Conservation (phyloP, 2,113 vertebrate species). For the Xiphophorus couchianus region DNA sequence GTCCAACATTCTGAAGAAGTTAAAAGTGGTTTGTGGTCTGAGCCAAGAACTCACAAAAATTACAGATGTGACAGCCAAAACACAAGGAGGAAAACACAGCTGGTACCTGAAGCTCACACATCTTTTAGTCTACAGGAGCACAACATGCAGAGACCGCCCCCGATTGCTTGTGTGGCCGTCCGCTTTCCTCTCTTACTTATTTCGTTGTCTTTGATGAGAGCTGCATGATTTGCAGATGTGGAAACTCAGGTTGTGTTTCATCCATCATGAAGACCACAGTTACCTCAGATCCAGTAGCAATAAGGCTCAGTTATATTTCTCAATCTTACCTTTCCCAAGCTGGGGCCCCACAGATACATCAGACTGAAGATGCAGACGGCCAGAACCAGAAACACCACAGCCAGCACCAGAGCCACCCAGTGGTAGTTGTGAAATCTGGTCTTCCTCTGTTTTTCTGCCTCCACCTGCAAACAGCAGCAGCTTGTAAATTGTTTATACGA, state of each 20-base stretch:
- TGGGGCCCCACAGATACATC: constrained; percentile 76
- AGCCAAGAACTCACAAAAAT: constrained; percentile 51
- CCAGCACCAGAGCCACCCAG: constrained; percentile 68
- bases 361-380: constrained; percentile 74
- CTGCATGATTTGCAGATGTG: constrained; percentile 51
- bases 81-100: constrained; percentile 47
- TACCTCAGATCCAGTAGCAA: constrained; percentile 33
- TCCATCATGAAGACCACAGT: constrained; percentile 42
- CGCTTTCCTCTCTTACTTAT: constrained; percentile 33
- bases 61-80: constrained; percentile 63
- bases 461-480: constrained; percentile 64
- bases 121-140: constrained; percentile 55
- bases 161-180: constrained; percentile 29
- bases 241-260: constrained; percentile 49
- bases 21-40: constrained; percentile 46
- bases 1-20: constrained; percentile 25
- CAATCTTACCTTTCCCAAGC: constrained; percentile 75
- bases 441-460: constrained; percentile 73
- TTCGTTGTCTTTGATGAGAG: constrained; percentile 50
- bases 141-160: constrained; percentile 39
- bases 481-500: background rate
- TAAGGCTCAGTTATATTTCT: constrained; percentile 31
- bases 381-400: constrained; percentile 72
- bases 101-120: constrained; percentile 52
- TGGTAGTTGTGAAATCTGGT: constrained; percentile 65